phyloP scores from a whole-genome alignment of 2,113 vertebrate species.

The Megaceryle torquata region DNA sequence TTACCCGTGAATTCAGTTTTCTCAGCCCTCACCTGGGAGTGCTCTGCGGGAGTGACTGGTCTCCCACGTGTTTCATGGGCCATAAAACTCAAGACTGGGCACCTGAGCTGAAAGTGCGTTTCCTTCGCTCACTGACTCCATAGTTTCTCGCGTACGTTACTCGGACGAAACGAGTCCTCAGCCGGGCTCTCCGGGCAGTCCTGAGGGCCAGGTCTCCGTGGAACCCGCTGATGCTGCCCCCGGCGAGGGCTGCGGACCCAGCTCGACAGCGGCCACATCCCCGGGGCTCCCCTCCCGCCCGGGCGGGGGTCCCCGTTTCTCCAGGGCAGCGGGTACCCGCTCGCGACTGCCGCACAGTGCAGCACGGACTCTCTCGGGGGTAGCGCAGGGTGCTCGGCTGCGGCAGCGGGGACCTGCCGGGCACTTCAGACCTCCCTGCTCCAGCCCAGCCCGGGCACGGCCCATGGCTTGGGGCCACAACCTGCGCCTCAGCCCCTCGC shows the following conservation, averaged over 20 bases:
- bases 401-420: not conserved
- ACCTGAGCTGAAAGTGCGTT: fast-evolving
- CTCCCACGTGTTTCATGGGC: too few relatives aligned
- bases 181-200: not conserved
- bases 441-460: not conserved
- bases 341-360: fast-evolving
- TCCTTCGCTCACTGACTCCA: not conserved
- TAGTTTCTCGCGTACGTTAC: fast-evolving
- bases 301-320: not conserved
- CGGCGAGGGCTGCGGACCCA: not conserved
- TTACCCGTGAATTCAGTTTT: not conserved
- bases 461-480: too few relatives aligned
- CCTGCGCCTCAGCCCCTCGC: not conserved
- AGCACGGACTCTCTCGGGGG: too few relatives aligned
- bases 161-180: fast-evolving
- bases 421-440: too few relatives aligned
- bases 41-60: not conserved
- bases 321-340: not conserved
- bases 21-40: too few relatives aligned
- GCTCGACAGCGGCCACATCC: fast-evolving
- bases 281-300: too few relatives aligned
- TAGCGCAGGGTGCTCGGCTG: too few relatives aligned
- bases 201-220: not conserved
- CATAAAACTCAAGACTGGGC: too few relatives aligned
- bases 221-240: not conserved